Percentiles rank a stretch among this genome's conserved stretches.
These are phyloP conservation scores for Hedya salicella DNA, from an alignment of 2,888 invertebrate genomes.

Conservation along the genomic window DNA sequence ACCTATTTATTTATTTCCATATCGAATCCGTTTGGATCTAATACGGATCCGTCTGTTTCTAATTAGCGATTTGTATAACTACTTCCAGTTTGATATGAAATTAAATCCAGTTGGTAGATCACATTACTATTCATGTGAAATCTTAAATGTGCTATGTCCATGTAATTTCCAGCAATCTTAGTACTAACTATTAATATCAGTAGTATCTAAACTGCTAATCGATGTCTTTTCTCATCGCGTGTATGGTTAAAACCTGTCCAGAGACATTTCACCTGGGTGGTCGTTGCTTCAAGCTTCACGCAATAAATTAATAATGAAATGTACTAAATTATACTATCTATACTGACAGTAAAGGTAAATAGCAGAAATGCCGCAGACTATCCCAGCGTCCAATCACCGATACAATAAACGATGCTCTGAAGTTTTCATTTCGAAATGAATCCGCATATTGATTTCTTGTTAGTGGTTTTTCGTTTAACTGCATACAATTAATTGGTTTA, in stretches of 20 bases:
- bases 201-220: slow-evolving; percentile 13
- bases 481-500: slow-evolving; percentile 54
- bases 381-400: background rate
- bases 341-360: slow-evolving; percentile 52
- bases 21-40: background rate
- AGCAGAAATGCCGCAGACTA: background rate
- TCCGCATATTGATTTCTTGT: slow-evolving; percentile 1
- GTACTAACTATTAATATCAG: background rate
- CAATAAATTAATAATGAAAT: slow-evolving; percentile 27
- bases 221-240: background rate
- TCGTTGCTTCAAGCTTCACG: slow-evolving; percentile 5
- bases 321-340: slow-evolving; percentile 40
- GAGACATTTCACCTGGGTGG: slow-evolving; percentile 15
- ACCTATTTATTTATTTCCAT: too few relatives aligned
- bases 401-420: background rate
- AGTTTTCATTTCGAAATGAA: background rate
- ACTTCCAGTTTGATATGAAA: background rate
- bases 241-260: slow-evolving; percentile 11
- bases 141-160: background rate
- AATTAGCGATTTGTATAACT: background rate
- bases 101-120: background rate
- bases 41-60: background rate
- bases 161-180: background rate
- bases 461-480: background rate
- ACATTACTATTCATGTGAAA: background rate